Base-by-base conservation (phyloP, 1,140 invertebrate species). In the Drosophila simulans region DNA sequence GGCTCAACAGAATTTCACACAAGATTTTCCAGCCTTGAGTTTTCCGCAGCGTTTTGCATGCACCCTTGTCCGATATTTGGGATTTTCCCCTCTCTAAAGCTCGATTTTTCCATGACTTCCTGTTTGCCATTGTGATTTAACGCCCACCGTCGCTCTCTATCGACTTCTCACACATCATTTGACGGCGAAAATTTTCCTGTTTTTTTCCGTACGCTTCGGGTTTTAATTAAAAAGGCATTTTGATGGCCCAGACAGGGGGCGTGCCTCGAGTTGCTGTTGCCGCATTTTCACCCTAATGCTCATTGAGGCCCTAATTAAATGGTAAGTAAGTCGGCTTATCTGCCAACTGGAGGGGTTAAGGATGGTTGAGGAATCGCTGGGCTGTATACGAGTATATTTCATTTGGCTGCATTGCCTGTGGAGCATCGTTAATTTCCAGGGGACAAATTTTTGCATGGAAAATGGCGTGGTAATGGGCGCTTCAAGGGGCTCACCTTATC, bases 151-250 rank as follows among this genome's bases (percentile, higher is more conserved):
- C 74, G 53, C 48, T 56, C 82, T 80, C 75, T 83, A 88, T 88
- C 83, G 83, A 88, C 84, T 88, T 88, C 84, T 89, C 83, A 88
- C 83, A 88, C 83, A 88, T 88, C 83, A 89, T 83, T 89, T 88
- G 83, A 63, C 62, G 40, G 63, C 43, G 51, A 34, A 64, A 68
- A 69, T 53, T 34, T 59, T 37, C 34, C 51, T 40, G 17, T 57
- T 53, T 64, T 31, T 37, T 57, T 22, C 2, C 27, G 42, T 56
- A 39, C 56, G 62, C 75, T 77, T 84, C 1, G 12, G 27, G 37
- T 77, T 77, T 88, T 88, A 88, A 88, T 88, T 88, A 88, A 88
- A 88, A 88, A 68, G 71, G 56, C 80, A 89, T 83, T 86, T 85
- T 81, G 78, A 80, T 79, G 80, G 48, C 59, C 55, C 51, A 65